phyloP scores from a whole-genome alignment of 2,888 invertebrate genomes.

The Drosophila anceps region DNA sequence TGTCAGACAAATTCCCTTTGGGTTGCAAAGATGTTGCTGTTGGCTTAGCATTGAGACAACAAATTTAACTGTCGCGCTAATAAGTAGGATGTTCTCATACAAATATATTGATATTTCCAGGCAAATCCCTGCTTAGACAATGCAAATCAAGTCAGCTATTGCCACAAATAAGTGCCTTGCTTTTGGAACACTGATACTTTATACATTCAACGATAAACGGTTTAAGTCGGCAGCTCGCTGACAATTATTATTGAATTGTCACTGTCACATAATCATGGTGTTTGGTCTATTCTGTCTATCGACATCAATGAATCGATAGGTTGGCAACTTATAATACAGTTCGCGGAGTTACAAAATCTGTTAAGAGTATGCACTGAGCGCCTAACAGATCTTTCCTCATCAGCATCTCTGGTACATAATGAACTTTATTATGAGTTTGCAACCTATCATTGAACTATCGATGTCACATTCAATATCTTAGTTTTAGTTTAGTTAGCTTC shows the following conservation, averaged over 20 bases:
- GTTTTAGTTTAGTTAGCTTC: no score
- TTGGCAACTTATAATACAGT: no score
- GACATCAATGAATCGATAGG: no score
- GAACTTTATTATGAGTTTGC: no score
- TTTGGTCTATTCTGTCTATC: neutral
- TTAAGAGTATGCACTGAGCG: no score
- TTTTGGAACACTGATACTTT: neutral
- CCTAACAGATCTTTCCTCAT: no score
- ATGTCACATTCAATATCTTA: no score
- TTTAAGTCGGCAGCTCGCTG: neutral
- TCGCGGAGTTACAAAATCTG: no score
- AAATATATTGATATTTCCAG: neutral
- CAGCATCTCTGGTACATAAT: no score
- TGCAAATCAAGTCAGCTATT: neutral
- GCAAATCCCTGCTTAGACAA: neutral
- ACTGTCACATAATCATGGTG: neutral
- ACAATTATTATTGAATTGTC: neutral
- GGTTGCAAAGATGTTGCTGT: constrained; percentile 21
- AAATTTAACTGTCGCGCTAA: constrained; percentile 30
- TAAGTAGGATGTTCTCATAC: constrained; percentile 3
- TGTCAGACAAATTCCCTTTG: constrained; percentile 34
- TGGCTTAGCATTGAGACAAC: constrained; percentile 23
- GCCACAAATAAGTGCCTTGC: neutral
- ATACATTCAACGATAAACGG: neutral
- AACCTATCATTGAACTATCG: no score